Percentiles rank a stretch among this genome's conserved stretches.
Conservation (phyloP, 2,113 vertebrate species). For the Odocoileus hemionus region DNA sequence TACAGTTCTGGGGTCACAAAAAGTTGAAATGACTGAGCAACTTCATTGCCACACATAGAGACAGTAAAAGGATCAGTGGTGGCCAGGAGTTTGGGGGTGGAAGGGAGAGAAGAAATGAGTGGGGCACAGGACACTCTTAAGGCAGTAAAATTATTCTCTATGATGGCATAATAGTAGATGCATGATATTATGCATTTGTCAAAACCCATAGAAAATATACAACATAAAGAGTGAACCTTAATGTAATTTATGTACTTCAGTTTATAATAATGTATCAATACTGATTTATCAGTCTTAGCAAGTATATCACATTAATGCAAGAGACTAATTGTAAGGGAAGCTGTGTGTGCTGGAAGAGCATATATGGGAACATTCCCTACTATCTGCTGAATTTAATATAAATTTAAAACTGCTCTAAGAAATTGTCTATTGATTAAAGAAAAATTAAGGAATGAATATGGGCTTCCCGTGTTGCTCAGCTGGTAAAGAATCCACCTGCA, state of each 20-base stretch:
- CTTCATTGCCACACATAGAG: neutral
- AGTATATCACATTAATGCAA: neutral
- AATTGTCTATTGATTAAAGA: neutral
- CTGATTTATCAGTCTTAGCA: neutral
- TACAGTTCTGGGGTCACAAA: neutral
- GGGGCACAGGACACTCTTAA: neutral
- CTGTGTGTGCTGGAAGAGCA: neutral
- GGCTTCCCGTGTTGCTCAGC: neutral
- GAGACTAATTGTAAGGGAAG: neutral
- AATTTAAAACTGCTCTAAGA: neutral
- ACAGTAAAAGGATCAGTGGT: neutral
- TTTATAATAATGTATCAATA: neutral
- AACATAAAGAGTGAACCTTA: neutral
- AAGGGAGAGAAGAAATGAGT: neutral
- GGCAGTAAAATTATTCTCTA: neutral
- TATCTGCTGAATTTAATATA: neutral
- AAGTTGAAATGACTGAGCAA: accelerated
- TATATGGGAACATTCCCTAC: neutral
- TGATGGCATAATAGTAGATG: neutral
- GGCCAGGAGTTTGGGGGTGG: neutral
- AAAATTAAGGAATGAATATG: neutral
- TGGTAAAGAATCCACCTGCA: neutral
- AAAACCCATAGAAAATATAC: neutral
- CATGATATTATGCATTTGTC: neutral
- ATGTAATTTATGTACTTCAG: neutral